These are phyloP conservation scores for Dromiciops gliroides DNA, from an alignment of 2,113 vertebrate species.

Conservation along the genomic window DNA sequence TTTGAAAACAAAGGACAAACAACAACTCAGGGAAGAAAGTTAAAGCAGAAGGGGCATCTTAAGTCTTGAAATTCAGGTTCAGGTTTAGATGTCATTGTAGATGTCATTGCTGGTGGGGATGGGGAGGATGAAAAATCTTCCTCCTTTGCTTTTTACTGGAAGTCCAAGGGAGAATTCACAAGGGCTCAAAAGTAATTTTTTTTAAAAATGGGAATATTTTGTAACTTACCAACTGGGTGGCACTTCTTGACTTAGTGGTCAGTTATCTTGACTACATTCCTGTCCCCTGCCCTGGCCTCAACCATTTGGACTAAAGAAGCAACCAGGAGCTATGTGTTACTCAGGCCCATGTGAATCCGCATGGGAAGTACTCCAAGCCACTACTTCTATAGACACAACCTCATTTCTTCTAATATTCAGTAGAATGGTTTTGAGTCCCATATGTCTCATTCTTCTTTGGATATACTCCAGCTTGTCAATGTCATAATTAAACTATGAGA, in stretches of 20 bases:
- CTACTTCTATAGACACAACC: not conserved
- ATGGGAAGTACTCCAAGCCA: not conserved
- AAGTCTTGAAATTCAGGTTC: not conserved
- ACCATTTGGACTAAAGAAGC: not conserved
- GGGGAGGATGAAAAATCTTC: not conserved
- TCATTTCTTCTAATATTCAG: not conserved
- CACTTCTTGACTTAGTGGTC: not conserved
- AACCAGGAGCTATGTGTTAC: not conserved
- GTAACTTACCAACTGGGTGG: not conserved
- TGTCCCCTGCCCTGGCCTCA: too few relatives aligned
- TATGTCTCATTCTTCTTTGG: not conserved
- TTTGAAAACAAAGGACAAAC: not conserved
- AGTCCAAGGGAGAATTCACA: not conserved
- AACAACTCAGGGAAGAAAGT: not conserved
- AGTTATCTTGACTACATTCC: not conserved
- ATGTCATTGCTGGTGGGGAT: not conserved
- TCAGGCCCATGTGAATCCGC: not conserved
- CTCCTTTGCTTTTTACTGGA: not conserved
- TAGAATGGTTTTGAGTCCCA: not conserved
- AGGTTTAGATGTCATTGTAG: too few relatives aligned
- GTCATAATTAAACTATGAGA: not conserved
- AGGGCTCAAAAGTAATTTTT: too few relatives aligned
- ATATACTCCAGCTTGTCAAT: not conserved
- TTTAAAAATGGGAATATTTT: too few relatives aligned
- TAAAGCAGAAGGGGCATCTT: not conserved